phyloP scores from a whole-genome alignment of 2,888 invertebrate genomes.

The Hedychridium roseum region DNA sequence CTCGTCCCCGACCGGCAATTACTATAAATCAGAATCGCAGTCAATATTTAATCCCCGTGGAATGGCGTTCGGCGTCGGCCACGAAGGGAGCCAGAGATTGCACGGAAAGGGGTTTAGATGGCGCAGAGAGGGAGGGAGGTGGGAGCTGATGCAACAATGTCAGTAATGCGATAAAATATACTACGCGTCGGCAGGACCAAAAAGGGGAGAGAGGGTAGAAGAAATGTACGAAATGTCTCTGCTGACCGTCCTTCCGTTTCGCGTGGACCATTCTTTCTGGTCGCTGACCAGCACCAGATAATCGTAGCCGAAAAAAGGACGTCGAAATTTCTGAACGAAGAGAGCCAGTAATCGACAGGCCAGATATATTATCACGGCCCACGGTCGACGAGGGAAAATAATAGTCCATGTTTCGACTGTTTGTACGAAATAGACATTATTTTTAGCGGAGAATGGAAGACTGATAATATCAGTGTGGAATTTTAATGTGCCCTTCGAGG shows the following conservation, averaged over 20 bases:
- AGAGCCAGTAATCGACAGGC: too few species aligned
- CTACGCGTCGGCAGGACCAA: conserved; percentile 42
- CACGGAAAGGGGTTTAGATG: conserved; percentile 3
- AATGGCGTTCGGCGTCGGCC: conserved; percentile 50
- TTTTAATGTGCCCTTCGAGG: too few species aligned
- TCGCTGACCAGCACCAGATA: conserved; percentile 35
- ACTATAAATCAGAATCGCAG: conserved; percentile 63
- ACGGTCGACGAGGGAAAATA: too few species aligned
- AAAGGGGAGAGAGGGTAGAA: conserved; percentile 16
- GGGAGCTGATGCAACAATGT: conserved; percentile 55
- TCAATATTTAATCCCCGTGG: conserved; percentile 62
- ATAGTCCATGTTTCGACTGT: too few species aligned
- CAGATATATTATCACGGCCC: too few species aligned
- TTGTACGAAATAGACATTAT: too few species aligned
- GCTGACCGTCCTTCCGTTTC: too few species aligned
- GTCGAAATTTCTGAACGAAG: too few species aligned
- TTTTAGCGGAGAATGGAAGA: too few species aligned
- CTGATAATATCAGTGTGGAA: too few species aligned
- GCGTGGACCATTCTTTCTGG: conserved; percentile 30
- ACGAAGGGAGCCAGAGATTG: conserved; percentile 28
- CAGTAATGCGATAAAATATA: conserved; percentile 60
- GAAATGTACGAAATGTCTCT: conserved; percentile 43
- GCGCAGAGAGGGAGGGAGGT: conserved; percentile 21
- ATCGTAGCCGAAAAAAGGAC: too few species aligned
- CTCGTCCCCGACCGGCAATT: conserved; percentile 55